Evolutionary conservation across 2,797 vertebrate species (phyloP).

Genomic region (Spatula versicolor): DNA sequence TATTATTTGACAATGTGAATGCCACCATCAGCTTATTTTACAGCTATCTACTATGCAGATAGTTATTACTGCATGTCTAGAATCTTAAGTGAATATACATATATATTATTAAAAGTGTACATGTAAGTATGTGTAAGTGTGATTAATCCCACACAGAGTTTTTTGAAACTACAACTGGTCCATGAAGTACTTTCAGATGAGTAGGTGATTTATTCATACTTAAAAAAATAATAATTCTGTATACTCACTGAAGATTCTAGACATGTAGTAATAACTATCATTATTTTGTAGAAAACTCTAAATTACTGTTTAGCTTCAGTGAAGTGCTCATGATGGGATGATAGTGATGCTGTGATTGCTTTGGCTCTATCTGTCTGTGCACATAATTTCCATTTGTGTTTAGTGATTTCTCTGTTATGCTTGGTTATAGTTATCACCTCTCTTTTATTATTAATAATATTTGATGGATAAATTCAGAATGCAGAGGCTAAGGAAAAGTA

Average conservation of each 20-base stretch:
- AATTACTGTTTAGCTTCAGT: constrained; percentile 9
- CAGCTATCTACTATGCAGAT: not conserved
- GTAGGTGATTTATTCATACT: not conserved
- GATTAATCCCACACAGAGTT: not conserved
- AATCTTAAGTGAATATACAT: too few relatives aligned
- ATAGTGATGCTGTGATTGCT: not conserved
- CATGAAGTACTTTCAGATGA: not conserved
- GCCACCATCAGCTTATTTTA: not conserved
- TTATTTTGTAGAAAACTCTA: constrained; percentile 10
- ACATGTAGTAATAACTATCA: not conserved
- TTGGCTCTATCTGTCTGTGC: not conserved
- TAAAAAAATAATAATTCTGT: not conserved
- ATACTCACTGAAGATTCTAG: not conserved
- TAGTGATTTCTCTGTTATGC: not conserved
- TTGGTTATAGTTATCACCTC: not conserved
- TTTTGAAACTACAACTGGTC: not conserved
- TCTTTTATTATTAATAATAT: not conserved
- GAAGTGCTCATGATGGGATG: not conserved
- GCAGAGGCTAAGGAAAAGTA: not conserved
- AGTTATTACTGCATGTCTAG: too few relatives aligned
- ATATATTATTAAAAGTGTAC: too few relatives aligned
- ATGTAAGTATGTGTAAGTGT: not conserved
- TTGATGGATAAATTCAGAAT: not conserved
- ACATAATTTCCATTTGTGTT: constrained; percentile 23
- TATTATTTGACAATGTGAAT: not conserved